Base-by-base conservation (phyloP, 1,140 invertebrate genomes). In the Pogonognathellus flavescens region DNA sequence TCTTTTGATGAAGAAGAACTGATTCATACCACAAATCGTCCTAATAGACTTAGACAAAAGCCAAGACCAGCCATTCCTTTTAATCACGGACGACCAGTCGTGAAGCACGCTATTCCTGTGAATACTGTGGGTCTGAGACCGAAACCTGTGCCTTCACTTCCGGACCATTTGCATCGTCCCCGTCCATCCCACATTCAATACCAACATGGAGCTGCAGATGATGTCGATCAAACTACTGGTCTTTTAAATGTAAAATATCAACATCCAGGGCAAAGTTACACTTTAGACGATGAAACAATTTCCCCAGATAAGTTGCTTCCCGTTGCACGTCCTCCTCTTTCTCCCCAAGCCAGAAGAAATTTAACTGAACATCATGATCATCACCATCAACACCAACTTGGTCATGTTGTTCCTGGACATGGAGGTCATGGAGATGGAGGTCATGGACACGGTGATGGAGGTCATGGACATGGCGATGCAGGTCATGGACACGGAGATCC, bases 141-240 rank as follows among this genome's bases (percentile, higher is more conserved):
- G 10, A 88, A 88, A 82, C 88, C 87, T 11, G 84, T 88, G 11
- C 86, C 86, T 16, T 72, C 18, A 70, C 66, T 89, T 11, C 88
- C 88, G 1, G 88, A 89, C 50, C 62, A 89, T 62, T 72, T 89
- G 18, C 86, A 89, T 55, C 81, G 88, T n/a, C 88, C 88, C 13
- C 59, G 88, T 20, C 88, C 88, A 1, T 86, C 87, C 2, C 88
- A 89, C 80, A 52, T 89, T 9, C 84, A 89, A 59, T 89, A 89
- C 80, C 88, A 89, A 80, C 88, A 89, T 49, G 82, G 85, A 55
- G 88, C 84, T 72, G 88, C 88, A 41, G 88, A 88, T 22, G 72
- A 86, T 31, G 84, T 85, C 0, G 88, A 89, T 72, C 84, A 86
- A 13, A 82, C 86, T 20, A 86, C 88, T 0, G 87, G 88, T 9